Conservation (phyloP, 2,888 invertebrate genomes). For the Clanis bilineata region DNA sequence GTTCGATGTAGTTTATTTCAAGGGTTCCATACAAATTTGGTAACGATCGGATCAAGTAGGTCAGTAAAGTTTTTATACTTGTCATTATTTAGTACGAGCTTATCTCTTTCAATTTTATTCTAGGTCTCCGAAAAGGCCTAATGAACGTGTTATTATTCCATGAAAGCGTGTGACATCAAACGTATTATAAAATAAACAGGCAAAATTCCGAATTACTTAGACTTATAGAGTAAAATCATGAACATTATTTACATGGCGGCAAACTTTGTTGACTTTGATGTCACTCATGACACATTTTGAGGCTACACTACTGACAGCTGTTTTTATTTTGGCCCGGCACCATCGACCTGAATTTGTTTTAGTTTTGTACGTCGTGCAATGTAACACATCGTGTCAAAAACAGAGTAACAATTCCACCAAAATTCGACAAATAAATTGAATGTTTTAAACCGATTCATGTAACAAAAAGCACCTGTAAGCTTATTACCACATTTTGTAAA, state of each 20-base stretch:
- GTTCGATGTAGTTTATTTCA: too few species aligned
- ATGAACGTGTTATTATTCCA: too few species aligned
- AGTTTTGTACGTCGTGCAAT: neutral
- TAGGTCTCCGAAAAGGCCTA: too few species aligned
- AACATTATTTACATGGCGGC: neutral
- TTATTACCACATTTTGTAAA: slow-evolving; percentile 60
- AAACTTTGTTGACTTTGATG: slow-evolving; percentile 10
- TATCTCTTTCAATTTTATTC: too few species aligned
- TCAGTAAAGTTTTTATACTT: too few species aligned
- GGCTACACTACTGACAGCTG: slow-evolving; percentile 3
- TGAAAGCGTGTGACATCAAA: too few species aligned
- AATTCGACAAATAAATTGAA: slow-evolving; percentile 25
- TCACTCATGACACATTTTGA: slow-evolving; percentile 3
- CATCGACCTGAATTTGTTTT: slow-evolving; percentile 6
- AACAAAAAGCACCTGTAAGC: slow-evolving; percentile 49
- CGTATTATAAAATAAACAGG: too few species aligned
- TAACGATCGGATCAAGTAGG: too few species aligned
- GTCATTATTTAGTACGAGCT: too few species aligned
- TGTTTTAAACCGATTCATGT: slow-evolving; percentile 39
- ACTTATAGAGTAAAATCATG: neutral
- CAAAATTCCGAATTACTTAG: neutral
- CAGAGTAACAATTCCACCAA: neutral
- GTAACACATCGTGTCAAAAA: neutral
- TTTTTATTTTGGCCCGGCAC: neutral
- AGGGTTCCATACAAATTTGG: too few species aligned